Conservation (phyloP, 2,888 invertebrate genomes). For the Mesoligia furuncula region DNA sequence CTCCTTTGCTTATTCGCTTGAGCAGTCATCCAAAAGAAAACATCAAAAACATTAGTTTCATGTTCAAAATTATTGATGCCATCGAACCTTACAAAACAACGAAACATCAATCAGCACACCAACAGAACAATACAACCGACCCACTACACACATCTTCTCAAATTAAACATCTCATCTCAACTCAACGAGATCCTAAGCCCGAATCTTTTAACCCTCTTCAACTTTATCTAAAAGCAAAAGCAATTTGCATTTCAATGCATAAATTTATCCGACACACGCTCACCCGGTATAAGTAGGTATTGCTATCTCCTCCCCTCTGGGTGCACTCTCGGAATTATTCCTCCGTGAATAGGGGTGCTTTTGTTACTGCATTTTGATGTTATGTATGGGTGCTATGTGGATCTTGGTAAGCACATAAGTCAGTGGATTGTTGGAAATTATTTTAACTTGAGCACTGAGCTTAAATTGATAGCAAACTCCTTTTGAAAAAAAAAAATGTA, state of each 20-base stretch:
- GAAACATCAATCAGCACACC: constrained; percentile 24
- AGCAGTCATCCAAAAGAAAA: neutral
- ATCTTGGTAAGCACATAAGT: constrained; percentile 34
- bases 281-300: constrained; percentile 78
- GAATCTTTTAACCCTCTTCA: constrained; percentile 68
- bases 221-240: constrained; percentile 70
- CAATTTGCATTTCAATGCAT: constrained; percentile 89
- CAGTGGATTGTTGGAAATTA: neutral
- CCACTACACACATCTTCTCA: constrained; percentile 39
- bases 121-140: constrained; percentile 34
- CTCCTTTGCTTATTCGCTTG: neutral
- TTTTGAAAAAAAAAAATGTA: too few relatives aligned
- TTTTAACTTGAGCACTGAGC: neutral
- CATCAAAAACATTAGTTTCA: neutral
- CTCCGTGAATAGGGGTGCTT: constrained; percentile 78
- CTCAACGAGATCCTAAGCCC: constrained; percentile 56
- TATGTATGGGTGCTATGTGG: constrained; percentile 48
- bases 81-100: neutral
- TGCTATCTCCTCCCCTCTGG: constrained; percentile 85
- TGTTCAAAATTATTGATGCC: neutral
- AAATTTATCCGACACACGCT: constrained; percentile 82
- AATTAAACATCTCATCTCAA: constrained; percentile 55
- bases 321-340: constrained; percentile 86
- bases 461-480: neutral
- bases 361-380: constrained; percentile 75